A percentile compares a stretch with the other conserved stretches of the same genome.
Conservation (phyloP, 2,113 vertebrate genomes). For the Clinocottus analis region DNA sequence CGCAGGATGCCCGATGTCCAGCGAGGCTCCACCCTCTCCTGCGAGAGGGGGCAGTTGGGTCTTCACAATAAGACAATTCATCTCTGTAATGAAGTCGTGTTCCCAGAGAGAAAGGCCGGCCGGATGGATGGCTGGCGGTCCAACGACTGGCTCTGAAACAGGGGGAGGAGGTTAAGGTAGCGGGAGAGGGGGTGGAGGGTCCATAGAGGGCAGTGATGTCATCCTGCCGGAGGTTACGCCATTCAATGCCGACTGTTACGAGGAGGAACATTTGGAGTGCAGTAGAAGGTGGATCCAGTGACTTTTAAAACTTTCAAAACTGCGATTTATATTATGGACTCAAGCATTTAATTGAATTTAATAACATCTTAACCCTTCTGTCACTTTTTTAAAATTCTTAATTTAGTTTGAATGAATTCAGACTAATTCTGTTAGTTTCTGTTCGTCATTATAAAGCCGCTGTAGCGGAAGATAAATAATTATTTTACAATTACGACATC, state of each 20-base stretch:
- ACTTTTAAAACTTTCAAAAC: background rate
- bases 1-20: slow-evolving; percentile 73
- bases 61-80: slow-evolving; percentile 79
- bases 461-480: background rate
- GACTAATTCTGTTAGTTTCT: no score
- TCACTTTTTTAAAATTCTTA: no score
- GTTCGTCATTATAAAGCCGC: background rate
- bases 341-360: background rate
- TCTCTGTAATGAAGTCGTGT: slow-evolving; percentile 79
- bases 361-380: background rate
- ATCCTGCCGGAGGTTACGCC: slow-evolving; percentile 71
- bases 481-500: background rate
- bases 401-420: no score
- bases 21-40: slow-evolving; percentile 66
- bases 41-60: slow-evolving; percentile 61
- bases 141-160: slow-evolving; percentile 47
- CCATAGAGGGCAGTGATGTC: slow-evolving; percentile 76
- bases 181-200: slow-evolving; percentile 61
- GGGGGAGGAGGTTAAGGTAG: slow-evolving; percentile 60
- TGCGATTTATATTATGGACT: background rate
- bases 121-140: slow-evolving; percentile 45
- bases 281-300: slow-evolving; percentile 20
- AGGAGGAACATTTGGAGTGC: slow-evolving; percentile 71
- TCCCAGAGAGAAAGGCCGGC: slow-evolving; percentile 67
- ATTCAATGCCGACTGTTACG: slow-evolving; percentile 72